Percentiles rank a stretch among this genome's conserved stretches.
Evolutionary conservation across 2,113 vertebrate species (phyloP).

Genomic region (Taurulus bubalis): DNA sequence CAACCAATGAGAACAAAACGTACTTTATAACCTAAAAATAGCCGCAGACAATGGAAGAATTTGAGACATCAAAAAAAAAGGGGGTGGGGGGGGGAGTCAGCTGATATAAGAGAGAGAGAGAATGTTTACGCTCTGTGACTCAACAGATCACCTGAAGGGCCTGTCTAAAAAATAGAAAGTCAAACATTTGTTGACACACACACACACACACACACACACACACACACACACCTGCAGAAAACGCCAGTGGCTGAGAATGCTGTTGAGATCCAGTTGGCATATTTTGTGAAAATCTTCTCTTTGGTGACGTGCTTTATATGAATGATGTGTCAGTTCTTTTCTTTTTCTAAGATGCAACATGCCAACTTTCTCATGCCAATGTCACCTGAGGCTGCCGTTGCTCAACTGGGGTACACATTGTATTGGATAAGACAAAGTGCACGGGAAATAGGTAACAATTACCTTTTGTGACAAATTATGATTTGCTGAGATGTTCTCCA

Average conservation of each 20-base stretch:
- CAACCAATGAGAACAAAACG: background rate
- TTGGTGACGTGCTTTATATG: background rate
- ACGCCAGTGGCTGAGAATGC: background rate
- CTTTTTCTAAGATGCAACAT: background rate
- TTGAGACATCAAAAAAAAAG: background rate
- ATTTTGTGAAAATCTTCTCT: background rate
- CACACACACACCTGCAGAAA: too few relatives aligned
- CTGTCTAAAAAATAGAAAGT: slow-evolving; percentile 22
- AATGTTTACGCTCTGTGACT: slow-evolving; percentile 18
- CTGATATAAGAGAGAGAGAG: background rate
- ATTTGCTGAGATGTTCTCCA: too few relatives aligned
- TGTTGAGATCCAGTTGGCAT: background rate
- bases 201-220: background rate
- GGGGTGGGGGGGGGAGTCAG: too few relatives aligned
- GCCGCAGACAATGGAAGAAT: background rate
- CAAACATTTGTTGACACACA: background rate
- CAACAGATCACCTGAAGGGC: slow-evolving; percentile 33
- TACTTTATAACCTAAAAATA: slow-evolving; percentile 10
- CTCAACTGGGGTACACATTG: too few relatives aligned
- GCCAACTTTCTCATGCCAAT: background rate
- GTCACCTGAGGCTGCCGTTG: background rate
- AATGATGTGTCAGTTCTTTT: background rate
- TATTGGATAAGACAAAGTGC: too few relatives aligned
- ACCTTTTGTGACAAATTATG: too few relatives aligned
- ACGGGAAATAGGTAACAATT: too few relatives aligned